Conservation (phyloP, 2,113 vertebrate species). For the Nothobranchius furzeri region DNA sequence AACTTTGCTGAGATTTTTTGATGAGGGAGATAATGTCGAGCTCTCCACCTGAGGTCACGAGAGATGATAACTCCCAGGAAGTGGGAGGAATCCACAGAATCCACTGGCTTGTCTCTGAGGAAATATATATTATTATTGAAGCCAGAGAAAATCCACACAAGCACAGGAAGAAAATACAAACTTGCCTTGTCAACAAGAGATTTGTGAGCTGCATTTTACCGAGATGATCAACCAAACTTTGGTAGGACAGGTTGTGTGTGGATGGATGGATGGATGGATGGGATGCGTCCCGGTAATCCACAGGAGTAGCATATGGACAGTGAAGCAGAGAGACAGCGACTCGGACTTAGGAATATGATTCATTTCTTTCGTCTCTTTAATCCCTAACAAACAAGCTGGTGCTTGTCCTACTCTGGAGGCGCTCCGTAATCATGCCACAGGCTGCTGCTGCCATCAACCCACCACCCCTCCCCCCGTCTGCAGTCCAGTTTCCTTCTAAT, state of each 20-base stretch:
- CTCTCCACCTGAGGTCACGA: too few species aligned
- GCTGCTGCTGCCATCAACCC: conserved; percentile 36
- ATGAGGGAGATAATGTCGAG: too few species aligned
- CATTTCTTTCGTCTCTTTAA: conserved; percentile 78
- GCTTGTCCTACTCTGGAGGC: conserved; percentile 58
- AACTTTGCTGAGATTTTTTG: too few species aligned
- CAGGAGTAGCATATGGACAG: conserved; percentile 66
- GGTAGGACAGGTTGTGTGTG: neutral
- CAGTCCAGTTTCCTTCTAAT: conserved; percentile 74
- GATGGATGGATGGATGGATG: neutral
- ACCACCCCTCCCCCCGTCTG: conserved; percentile 3
- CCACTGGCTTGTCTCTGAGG: too few species aligned
- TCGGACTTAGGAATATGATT: conserved; percentile 80
- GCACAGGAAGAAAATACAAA: too few species aligned
- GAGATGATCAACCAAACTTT: too few species aligned
- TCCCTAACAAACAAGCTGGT: conserved; percentile 73
- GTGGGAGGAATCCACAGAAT: too few species aligned
- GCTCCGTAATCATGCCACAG: conserved; percentile 66
- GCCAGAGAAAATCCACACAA: too few species aligned
- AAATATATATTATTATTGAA: too few species aligned
- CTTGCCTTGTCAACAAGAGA: too few species aligned
- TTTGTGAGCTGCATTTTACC: too few species aligned
- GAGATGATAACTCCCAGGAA: too few species aligned
- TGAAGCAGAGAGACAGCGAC: conserved; percentile 59
- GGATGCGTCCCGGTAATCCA: conserved; percentile 64